phyloP scores from a whole-genome alignment of 2,888 invertebrate genomes.

The Synanthedon myopaeformis region DNA sequence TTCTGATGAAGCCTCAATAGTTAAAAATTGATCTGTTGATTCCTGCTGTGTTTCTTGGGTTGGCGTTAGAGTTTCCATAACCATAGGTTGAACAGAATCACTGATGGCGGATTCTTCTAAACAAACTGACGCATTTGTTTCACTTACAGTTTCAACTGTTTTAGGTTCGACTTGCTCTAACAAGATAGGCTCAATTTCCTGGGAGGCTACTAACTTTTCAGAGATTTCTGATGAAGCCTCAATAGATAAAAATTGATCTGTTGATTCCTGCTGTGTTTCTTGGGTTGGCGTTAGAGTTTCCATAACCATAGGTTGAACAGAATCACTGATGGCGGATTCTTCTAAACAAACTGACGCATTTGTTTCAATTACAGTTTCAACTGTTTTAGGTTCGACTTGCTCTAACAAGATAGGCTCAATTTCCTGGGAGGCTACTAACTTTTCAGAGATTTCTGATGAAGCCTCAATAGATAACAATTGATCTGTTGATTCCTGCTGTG shows the following conservation, averaged over 20 bases:
- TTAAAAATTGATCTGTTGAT: background rate
- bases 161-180: background rate
- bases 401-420: background rate
- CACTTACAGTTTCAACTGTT: background rate
- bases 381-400: background rate
- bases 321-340: background rate
- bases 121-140: background rate
- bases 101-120: background rate
- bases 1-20: background rate
- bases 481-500: background rate
- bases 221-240: background rate
- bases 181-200: background rate
- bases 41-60: background rate
- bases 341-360: background rate
- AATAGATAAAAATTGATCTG: background rate
- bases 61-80: background rate
- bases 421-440: background rate
- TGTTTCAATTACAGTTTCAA: background rate
- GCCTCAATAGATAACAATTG: background rate
- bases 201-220: background rate
- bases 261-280: background rate
- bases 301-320: background rate
- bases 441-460: background rate
- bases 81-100: background rate
- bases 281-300: background rate